These are phyloP conservation scores for Lochmaea capreae DNA, from an alignment of 2,888 invertebrate genomes.

Conservation along the genomic window DNA sequence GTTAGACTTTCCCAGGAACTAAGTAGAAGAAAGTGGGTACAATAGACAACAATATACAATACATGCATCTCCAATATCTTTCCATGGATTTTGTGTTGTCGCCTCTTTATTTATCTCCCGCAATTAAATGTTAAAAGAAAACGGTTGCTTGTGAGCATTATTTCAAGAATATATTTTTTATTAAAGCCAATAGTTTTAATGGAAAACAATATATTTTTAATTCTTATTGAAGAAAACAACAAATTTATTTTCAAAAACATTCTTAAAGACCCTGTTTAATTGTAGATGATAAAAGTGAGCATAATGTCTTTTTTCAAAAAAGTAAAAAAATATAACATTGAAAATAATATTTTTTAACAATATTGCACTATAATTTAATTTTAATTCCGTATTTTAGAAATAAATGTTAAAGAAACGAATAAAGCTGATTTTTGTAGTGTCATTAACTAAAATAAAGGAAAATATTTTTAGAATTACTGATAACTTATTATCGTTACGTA, in stretches of 20 bases:
- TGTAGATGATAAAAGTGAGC: slow-evolving; percentile 54
- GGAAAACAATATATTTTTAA: background rate
- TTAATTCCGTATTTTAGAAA: slow-evolving; percentile 26
- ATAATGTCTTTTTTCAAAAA: slow-evolving; percentile 51
- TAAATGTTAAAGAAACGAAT: slow-evolving; percentile 20
- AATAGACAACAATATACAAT: no score
- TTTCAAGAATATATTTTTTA: background rate
- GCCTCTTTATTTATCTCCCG: no score
- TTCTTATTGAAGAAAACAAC: background rate
- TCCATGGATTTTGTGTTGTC: no score
- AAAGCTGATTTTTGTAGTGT: slow-evolving; percentile 28
- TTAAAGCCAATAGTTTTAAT: background rate
- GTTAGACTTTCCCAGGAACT: no score
- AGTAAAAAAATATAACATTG: slow-evolving; percentile 37
- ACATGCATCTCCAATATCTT: no score
- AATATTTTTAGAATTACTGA: slow-evolving; percentile 31
- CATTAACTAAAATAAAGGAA: slow-evolving; percentile 21
- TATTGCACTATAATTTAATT: slow-evolving; percentile 46
- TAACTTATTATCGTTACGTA: slow-evolving; percentile 25
- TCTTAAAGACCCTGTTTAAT: background rate
- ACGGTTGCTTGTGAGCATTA: no score
- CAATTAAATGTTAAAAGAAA: no score
- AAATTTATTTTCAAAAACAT: slow-evolving; percentile 41
- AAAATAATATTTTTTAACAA: slow-evolving; percentile 47
- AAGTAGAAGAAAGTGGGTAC: no score